A percentile compares a stretch with the other conserved stretches of the same genome.
These are phyloP conservation scores for Trilocha varians DNA, from an alignment of 2,888 invertebrate species.

Conservation along the genomic window DNA sequence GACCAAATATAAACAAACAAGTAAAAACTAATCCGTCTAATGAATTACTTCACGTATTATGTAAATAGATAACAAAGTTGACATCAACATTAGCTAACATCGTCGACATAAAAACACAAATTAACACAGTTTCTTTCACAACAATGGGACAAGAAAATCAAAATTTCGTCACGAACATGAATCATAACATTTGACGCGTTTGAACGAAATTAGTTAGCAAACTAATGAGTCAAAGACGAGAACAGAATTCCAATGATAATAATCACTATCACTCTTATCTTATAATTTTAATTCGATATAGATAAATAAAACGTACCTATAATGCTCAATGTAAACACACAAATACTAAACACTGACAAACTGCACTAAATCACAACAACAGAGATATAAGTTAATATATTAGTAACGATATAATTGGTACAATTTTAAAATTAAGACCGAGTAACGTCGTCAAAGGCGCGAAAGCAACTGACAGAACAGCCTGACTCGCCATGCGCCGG, in stretches of 20 bases:
- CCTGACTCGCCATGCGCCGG: slow-evolving; percentile 52
- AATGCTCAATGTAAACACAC: slow-evolving; percentile 17
- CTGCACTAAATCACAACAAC: slow-evolving; percentile 33
- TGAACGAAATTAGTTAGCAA: too few species aligned
- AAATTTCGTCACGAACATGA: too few species aligned
- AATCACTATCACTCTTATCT: slow-evolving; percentile 60
- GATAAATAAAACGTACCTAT: slow-evolving; percentile 32
- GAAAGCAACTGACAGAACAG: slow-evolving; percentile 60
- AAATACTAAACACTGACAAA: slow-evolving; percentile 24
- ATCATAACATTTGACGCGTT: too few species aligned
- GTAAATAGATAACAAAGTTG: too few species aligned
- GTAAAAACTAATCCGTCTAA: too few species aligned
- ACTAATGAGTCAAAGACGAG: slow-evolving; percentile 13
- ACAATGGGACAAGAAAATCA: too few species aligned
- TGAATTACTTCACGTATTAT: too few species aligned
- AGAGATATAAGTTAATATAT: too few species aligned
- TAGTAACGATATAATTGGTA: slow-evolving; percentile 44
- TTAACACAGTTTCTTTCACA: too few species aligned
- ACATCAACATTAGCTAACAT: too few species aligned
- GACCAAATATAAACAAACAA: too few species aligned
- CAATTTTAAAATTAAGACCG: slow-evolving; percentile 31
- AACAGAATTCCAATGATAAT: slow-evolving; percentile 12
- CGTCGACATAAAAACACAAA: too few species aligned
- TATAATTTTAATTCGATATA: slow-evolving; percentile 29
- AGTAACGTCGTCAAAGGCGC: slow-evolving; percentile 49